Evolutionary conservation across 2,888 invertebrate species (phyloP).

Genomic region (Norana najaformis): DNA sequence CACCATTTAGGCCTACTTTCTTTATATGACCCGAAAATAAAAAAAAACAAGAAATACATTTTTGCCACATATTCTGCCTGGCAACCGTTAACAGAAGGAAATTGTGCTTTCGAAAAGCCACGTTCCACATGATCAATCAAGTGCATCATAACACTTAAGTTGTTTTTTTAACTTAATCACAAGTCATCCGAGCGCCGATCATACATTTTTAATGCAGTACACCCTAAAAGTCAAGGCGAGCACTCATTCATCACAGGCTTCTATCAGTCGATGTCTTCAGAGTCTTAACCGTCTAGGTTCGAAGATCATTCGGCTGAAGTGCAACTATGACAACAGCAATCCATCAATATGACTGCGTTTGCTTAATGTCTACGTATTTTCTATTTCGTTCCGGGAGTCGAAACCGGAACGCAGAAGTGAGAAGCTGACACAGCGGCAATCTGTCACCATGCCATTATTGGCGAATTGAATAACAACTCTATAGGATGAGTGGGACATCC

Average conservation of each 20-base stretch:
- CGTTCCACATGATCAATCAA: not conserved
- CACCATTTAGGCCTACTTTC: no score
- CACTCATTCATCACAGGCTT: no score
- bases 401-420: not conserved
- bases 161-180: not conserved
- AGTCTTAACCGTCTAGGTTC: not conserved
- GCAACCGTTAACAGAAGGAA: not conserved
- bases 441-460: not conserved
- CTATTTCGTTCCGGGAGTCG: not conserved
- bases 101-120: not conserved
- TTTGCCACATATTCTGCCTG: not conserved
- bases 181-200: not conserved
- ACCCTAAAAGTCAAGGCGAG: not conserved
- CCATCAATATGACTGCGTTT: not conserved
- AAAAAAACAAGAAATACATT: not conserved
- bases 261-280: no score
- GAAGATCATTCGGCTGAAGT: not conserved
- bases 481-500: not conserved
- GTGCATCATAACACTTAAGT: not conserved
- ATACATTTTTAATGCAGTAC: constrained; percentile 13
- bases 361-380: not conserved
- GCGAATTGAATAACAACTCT: not conserved
- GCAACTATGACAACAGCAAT: not conserved
- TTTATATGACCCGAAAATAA: not conserved
- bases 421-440: not conserved